Conservation (phyloP, 2,888 invertebrate genomes). For the Nephrotoma guestfalica region DNA sequence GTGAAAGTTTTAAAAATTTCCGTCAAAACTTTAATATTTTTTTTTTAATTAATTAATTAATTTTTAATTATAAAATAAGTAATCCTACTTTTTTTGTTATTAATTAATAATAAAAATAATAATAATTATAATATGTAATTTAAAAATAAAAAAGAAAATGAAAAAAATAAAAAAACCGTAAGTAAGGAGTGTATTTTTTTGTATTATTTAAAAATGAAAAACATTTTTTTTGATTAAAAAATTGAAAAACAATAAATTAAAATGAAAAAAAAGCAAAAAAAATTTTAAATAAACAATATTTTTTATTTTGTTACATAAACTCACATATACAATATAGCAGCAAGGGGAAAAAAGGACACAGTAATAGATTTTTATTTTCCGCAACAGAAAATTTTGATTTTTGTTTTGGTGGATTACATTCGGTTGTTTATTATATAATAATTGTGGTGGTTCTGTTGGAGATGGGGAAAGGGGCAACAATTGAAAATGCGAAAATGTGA, state of each 20-base stretch:
- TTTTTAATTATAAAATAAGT: background rate
- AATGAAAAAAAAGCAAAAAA: background rate
- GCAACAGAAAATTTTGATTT: background rate
- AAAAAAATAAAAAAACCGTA: background rate
- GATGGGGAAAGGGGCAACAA: background rate
- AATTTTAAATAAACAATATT: background rate
- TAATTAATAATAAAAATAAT: background rate
- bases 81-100: background rate
- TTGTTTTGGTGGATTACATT: background rate
- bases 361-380: conserved; percentile 2
- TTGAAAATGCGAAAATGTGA: background rate
- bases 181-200: background rate
- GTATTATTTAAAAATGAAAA: background rate
- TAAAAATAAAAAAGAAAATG: background rate
- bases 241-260: background rate
- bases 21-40: background rate
- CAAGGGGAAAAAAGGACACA: background rate
- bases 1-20: background rate
- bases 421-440: background rate
- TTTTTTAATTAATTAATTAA: background rate
- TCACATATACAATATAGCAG: background rate
- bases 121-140: background rate
- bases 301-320: background rate
- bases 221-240: background rate
- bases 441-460: background rate